phyloP scores from a whole-genome alignment of 2,888 invertebrate genomes.

The Cheilosia impressa region DNA sequence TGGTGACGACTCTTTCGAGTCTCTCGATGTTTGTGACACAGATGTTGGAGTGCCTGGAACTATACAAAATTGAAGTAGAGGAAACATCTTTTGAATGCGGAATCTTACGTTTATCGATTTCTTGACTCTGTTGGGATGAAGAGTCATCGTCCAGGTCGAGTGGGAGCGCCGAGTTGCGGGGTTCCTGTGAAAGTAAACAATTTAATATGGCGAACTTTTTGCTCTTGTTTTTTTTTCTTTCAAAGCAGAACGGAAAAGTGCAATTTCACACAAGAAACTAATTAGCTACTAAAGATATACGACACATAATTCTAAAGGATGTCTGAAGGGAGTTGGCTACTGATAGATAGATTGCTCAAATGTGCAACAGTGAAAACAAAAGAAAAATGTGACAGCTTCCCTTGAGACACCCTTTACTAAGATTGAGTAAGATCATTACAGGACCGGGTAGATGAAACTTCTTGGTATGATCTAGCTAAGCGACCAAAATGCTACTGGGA shows the following conservation, averaged over 20 bases:
- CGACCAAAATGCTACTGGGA: slow-evolving; percentile 12
- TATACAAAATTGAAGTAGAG: slow-evolving; percentile 62
- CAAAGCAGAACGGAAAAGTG: slow-evolving; percentile 59
- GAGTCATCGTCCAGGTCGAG: slow-evolving; percentile 97
- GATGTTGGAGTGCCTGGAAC: slow-evolving; percentile 84
- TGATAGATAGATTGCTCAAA: too few relatives aligned
- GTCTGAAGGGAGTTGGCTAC: background rate
- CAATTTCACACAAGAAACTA: slow-evolving; percentile 35
- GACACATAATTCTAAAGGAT: background rate
- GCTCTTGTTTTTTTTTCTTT: background rate
- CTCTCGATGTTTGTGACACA: slow-evolving; percentile 80
- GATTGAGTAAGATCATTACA: slow-evolving; percentile 35
- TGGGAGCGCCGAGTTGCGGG: slow-evolving; percentile 94
- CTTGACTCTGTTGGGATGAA: slow-evolving; percentile 92
- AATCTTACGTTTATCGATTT: slow-evolving; percentile 88
- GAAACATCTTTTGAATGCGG: background rate
- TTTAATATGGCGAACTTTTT: background rate
- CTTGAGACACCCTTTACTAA: background rate
- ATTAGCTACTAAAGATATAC: slow-evolving; percentile 17
- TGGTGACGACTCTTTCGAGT: slow-evolving; percentile 81
- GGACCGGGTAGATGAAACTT: slow-evolving; percentile 17
- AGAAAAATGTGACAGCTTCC: background rate
- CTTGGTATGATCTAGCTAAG: slow-evolving; percentile 3
- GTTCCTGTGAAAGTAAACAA: slow-evolving; percentile 86
- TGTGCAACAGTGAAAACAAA: too few relatives aligned